Percentiles rank a stretch among this genome's conserved stretches.
Conservation (phyloP, 1,140 invertebrate species). For the Hermetia illucens region DNA sequence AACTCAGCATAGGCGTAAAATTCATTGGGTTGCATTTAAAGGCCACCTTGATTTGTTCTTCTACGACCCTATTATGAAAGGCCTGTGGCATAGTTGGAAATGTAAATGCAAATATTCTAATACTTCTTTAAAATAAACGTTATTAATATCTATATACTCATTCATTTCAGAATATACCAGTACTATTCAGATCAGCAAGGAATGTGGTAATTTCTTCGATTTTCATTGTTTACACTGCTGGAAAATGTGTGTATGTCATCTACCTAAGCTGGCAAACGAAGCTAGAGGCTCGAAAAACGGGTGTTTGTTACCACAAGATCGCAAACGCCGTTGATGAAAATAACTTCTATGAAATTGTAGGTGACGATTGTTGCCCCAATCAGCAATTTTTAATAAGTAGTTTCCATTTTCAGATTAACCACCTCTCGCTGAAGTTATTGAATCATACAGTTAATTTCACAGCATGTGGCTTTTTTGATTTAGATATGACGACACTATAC, state of each 20-base stretch:
- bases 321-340: conserved; percentile 27
- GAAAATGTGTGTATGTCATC: conserved; percentile 28
- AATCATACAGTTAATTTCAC: conserved; percentile 29
- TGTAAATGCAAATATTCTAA: no score
- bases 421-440: conserved; percentile 25
- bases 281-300: conserved; percentile 25
- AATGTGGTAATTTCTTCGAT: conserved; percentile 22
- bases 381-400: neutral
- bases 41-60: no score
- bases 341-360: conserved; percentile 25
- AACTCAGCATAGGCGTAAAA: no score
- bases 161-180: conserved; percentile 18
- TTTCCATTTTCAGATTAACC: conserved; percentile 12
- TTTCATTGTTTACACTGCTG: conserved; percentile 21
- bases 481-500: conserved; percentile 30
- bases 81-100: no score
- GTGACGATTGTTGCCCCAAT: neutral
- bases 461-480: conserved; percentile 27
- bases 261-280: conserved; percentile 29
- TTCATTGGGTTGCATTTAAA: no score
- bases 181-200: conserved; percentile 25
- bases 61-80: no score
- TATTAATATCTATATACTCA: conserved; percentile 3
- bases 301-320: conserved; percentile 26
- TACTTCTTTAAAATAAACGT: no score